Percentiles rank a stretch among this genome's conserved stretches.
These are phyloP conservation scores for Protobothrops mucrosquamatus DNA, from an alignment of 2,113 vertebrate genomes.

Conservation along the genomic window DNA sequence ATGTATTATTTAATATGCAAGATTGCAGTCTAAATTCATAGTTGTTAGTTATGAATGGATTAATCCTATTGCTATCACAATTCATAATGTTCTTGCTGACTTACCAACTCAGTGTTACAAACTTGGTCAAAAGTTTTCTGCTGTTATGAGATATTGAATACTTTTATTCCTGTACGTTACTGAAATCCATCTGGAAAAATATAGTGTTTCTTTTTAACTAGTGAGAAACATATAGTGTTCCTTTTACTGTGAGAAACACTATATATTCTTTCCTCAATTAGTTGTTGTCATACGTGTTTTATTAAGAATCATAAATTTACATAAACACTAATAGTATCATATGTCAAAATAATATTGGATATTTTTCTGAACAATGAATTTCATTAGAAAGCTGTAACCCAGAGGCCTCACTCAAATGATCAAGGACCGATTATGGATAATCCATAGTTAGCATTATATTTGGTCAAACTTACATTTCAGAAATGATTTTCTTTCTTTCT, in stretches of 20 bases:
- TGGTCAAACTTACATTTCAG: background rate
- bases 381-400: background rate
- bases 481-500: background rate
- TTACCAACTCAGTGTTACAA: background rate
- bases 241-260: background rate
- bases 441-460: background rate
- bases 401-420: background rate
- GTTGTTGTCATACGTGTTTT: background rate
- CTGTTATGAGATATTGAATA: background rate
- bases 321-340: background rate
- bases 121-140: background rate
- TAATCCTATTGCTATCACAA: background rate
- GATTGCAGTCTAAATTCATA: background rate
- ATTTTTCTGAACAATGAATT: background rate
- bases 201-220: too few relatives aligned
- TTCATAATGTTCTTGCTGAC: background rate
- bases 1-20: background rate
- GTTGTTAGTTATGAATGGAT: background rate
- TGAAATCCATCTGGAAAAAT: background rate
- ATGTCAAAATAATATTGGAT: background rate
- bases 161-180: background rate
- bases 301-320: background rate
- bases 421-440: background rate
- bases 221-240: background rate
- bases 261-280: background rate